Evolutionary conservation across 2,888 invertebrate genomes (phyloP).

Genomic region (Nomada ferruginata): DNA sequence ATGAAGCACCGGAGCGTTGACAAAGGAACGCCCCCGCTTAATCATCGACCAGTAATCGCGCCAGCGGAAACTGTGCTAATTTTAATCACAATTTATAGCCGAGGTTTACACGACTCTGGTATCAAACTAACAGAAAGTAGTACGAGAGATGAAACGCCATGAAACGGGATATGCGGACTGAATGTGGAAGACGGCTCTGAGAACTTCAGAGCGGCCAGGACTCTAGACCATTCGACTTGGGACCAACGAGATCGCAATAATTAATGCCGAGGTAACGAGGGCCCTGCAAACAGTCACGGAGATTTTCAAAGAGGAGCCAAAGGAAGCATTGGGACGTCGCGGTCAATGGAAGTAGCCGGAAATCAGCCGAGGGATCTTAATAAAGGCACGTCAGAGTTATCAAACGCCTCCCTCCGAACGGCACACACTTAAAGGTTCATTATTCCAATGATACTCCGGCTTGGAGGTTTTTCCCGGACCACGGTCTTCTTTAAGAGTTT

Average conservation of each 20-base stretch:
- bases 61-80: slow-evolving; percentile 67
- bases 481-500: slow-evolving; percentile 27
- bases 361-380: slow-evolving; percentile 37
- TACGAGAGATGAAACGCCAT: not conserved
- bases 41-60: slow-evolving; percentile 51
- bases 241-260: slow-evolving; percentile 63
- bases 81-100: slow-evolving; percentile 79
- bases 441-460: slow-evolving; percentile 45
- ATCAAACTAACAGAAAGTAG: slow-evolving; percentile 36
- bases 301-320: slow-evolving; percentile 31
- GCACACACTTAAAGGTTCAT: slow-evolving; percentile 44
- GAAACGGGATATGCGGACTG: slow-evolving; percentile 9
- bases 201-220: slow-evolving; percentile 26
- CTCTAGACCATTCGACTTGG: slow-evolving; percentile 18
- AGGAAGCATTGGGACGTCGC: slow-evolving; percentile 29
- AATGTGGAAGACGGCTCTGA: not conserved
- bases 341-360: slow-evolving; percentile 36
- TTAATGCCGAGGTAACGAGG: slow-evolving; percentile 64
- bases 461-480: slow-evolving; percentile 6
- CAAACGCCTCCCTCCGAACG: slow-evolving; percentile 16
- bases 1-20: not conserved
- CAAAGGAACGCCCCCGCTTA: slow-evolving; percentile 39
- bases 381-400: slow-evolving; percentile 41
- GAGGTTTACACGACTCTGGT: slow-evolving; percentile 71
- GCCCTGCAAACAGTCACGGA: slow-evolving; percentile 40